A percentile compares a stretch with the other conserved stretches of the same genome.
These are phyloP conservation scores for Neolamprologus sp. DNA, from an alignment of 2,113 vertebrate species.

Conservation along the genomic window DNA sequence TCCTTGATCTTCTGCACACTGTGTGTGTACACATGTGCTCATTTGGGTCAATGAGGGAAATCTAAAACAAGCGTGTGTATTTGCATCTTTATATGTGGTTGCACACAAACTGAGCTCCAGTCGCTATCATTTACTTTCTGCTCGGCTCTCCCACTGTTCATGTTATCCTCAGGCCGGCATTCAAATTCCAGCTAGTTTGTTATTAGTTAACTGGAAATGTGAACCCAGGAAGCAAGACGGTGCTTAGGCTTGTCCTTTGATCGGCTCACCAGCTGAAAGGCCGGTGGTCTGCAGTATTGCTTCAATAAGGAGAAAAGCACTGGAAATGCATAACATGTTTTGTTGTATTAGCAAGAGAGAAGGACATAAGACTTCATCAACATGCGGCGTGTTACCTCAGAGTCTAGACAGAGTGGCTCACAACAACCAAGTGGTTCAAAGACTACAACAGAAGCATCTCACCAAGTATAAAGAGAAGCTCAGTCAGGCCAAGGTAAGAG, in stretches of 20 bases:
- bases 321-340: not conserved
- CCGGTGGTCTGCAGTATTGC: constrained; percentile 35
- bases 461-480: not conserved
- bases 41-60: not conserved
- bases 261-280: constrained; percentile 1
- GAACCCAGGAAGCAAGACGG: constrained; percentile 41
- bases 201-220: constrained; percentile 41
- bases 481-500: not conserved
- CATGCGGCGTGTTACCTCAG: not conserved
- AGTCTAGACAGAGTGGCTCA: not conserved
- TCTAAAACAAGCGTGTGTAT: constrained; percentile 1
- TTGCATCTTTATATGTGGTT: not conserved
- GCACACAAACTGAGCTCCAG: not conserved
- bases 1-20: not conserved
- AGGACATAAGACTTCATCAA: not conserved
- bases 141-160: not conserved
- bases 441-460: not conserved
- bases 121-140: not conserved
- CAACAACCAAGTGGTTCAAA: not conserved
- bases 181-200: constrained; percentile 49
- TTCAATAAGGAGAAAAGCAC: constrained; percentile 3
- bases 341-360: not conserved
- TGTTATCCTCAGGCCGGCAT: constrained; percentile 7
- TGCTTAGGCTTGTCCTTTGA: constrained; percentile 48
- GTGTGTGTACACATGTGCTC: not conserved